Percentiles rank a stretch among this genome's conserved stretches.
phyloP scores from a whole-genome alignment of 2,888 invertebrate species.

The Ophion ventricosus region DNA sequence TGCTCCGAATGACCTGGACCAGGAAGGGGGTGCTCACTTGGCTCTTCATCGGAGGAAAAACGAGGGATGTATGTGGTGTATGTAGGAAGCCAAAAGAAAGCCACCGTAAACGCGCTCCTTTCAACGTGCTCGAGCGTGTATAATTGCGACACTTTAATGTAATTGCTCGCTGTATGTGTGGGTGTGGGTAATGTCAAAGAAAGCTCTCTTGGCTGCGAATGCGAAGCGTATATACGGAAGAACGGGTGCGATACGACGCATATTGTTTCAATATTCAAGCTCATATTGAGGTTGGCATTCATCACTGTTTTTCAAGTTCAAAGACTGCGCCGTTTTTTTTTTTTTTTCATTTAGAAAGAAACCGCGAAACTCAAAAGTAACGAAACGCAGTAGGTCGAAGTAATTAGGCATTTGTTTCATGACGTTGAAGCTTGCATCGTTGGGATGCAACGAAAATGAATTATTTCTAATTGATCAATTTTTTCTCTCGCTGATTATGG shows the following conservation, averaged over 20 bases:
- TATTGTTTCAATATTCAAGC: slow-evolving; percentile 4
- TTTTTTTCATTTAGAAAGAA: background rate
- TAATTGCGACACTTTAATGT: slow-evolving; percentile 70
- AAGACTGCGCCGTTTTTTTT: background rate
- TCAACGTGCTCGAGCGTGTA: slow-evolving; percentile 60
- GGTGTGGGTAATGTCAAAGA: slow-evolving; percentile 36
- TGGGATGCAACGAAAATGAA: too few relatives aligned
- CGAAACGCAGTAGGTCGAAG: background rate
- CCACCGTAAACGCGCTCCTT: slow-evolving; percentile 59
- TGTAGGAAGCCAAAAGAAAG: slow-evolving; percentile 54
- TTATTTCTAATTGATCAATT: too few relatives aligned
- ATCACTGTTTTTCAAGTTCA: background rate
- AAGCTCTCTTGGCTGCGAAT: slow-evolving; percentile 41
- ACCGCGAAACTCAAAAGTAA: background rate
- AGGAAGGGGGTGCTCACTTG: slow-evolving; percentile 16
- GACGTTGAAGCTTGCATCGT: too few relatives aligned
- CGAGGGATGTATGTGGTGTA: slow-evolving; percentile 17
- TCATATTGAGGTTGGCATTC: background rate
- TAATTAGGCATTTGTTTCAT: background rate
- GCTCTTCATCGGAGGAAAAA: slow-evolving; percentile 10
- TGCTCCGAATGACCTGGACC: slow-evolving; percentile 53
- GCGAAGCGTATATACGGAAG: background rate
- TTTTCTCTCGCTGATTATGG: too few relatives aligned
- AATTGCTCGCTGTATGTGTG: slow-evolving; percentile 64
- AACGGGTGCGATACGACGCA: background rate